Conservation (phyloP, 2,113 vertebrate species). For the Naja naja region DNA sequence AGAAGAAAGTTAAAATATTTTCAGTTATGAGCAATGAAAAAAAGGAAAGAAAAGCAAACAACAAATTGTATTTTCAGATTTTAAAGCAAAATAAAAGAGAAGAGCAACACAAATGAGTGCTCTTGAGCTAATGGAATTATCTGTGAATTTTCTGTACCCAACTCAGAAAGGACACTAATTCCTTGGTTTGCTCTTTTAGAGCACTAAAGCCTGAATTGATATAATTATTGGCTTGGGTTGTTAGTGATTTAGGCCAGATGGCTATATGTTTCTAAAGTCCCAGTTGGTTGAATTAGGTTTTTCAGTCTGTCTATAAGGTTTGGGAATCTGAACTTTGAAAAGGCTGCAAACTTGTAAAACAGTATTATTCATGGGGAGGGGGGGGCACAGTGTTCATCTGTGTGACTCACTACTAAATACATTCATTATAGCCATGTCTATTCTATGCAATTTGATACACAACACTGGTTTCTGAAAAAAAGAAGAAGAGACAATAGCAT, state of each 20-base stretch:
- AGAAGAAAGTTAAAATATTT: conserved; percentile 57
- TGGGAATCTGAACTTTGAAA: conserved; percentile 74
- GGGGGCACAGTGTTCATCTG: conserved; percentile 82
- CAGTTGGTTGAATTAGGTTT: conserved; percentile 79
- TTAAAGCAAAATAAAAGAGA: conserved; percentile 54
- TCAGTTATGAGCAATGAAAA: conserved; percentile 48
- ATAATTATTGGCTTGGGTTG: conserved; percentile 83
- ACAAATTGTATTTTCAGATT: conserved; percentile 51
- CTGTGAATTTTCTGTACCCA: conserved; percentile 69
- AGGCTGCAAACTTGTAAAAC: conserved; percentile 82
- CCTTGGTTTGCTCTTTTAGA: conserved; percentile 75
- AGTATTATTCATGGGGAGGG: conserved; percentile 82
- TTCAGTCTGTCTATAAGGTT: conserved; percentile 75
- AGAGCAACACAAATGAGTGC: conserved; percentile 60
- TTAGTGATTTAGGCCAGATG: conserved; percentile 83
- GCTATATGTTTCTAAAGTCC: conserved; percentile 77
- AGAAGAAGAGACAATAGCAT: conserved; percentile 70
- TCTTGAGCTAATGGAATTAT: conserved; percentile 69
- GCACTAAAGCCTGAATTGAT: conserved; percentile 75
- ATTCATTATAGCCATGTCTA: conserved; percentile 87
- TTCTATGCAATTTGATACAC: conserved; percentile 88
- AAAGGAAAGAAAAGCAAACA: conserved; percentile 35
- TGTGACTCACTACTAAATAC: conserved; percentile 86
- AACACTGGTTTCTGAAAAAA: conserved; percentile 73
- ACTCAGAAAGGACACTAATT: conserved; percentile 72